Evolutionary conservation across 2,797 vertebrate species (phyloP).

Genomic region (Liasis olivaceus): DNA sequence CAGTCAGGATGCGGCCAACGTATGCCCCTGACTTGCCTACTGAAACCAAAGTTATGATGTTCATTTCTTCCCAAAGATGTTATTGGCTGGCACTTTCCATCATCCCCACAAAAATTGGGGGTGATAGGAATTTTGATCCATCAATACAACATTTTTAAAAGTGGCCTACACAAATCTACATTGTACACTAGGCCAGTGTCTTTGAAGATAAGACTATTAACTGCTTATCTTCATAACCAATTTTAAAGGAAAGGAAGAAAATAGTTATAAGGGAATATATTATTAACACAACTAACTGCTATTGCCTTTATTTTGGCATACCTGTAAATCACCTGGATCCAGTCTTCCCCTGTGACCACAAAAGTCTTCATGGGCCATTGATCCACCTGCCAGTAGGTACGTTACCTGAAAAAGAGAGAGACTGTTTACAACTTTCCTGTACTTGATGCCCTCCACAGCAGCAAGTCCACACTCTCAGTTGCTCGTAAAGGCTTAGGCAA

Average conservation of each 20-base stretch:
- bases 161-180: too few species aligned
- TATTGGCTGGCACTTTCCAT: not conserved
- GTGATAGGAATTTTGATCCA: too few species aligned
- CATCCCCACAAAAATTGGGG: not conserved
- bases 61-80: not conserved
- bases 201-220: not conserved
- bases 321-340: conserved; percentile 80
- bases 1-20: not conserved
- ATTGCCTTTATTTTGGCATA: conserved; percentile 51
- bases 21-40: not conserved
- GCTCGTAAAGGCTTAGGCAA: not conserved
- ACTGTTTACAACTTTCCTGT: not conserved
- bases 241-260: not conserved
- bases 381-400: conserved; percentile 76
- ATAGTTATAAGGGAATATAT: not conserved
- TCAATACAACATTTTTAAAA: too few species aligned
- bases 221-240: not conserved
- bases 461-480: not conserved
- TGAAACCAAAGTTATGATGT: too few species aligned
- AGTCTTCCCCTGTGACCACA: conserved; percentile 76
- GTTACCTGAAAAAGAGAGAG: conserved; percentile 71
- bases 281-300: not conserved
- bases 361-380: conserved; percentile 80
- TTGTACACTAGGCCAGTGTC: not conserved
- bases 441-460: too few species aligned